Conservation (phyloP, 2,113 vertebrate genomes). For the Meriones unguiculatus region DNA sequence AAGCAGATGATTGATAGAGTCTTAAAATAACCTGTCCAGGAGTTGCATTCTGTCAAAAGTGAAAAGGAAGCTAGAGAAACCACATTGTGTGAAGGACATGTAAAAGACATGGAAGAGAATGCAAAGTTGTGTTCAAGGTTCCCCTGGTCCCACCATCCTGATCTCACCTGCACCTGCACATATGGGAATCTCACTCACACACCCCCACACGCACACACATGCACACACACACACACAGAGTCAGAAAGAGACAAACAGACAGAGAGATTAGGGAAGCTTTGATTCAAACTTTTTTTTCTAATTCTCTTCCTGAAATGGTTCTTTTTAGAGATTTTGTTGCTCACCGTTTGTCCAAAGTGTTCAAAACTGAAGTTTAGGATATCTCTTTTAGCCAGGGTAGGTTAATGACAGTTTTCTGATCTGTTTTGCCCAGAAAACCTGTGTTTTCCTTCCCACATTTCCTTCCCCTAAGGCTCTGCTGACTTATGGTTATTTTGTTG, state of each 20-base stretch:
- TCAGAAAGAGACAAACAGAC: no score
- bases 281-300: neutral
- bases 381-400: neutral
- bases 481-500: neutral
- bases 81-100: neutral
- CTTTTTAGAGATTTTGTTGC: neutral
- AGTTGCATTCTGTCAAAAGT: neutral
- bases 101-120: neutral
- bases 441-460: neutral
- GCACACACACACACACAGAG: neutral
- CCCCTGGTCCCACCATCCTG: fast-evolving
- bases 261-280: neutral
- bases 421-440: neutral
- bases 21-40: constrained; percentile 19
- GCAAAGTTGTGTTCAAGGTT: fast-evolving
- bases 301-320: neutral
- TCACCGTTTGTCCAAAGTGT: neutral
- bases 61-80: neutral
- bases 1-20: neutral
- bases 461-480: neutral
- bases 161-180: neutral
- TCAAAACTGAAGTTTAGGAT: neutral
- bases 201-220: neutral
- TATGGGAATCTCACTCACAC: neutral
- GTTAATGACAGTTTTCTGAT: neutral